These are phyloP conservation scores for Quadriops clusia DNA, from an alignment of 2,888 invertebrate species.

Conservation along the genomic window DNA sequence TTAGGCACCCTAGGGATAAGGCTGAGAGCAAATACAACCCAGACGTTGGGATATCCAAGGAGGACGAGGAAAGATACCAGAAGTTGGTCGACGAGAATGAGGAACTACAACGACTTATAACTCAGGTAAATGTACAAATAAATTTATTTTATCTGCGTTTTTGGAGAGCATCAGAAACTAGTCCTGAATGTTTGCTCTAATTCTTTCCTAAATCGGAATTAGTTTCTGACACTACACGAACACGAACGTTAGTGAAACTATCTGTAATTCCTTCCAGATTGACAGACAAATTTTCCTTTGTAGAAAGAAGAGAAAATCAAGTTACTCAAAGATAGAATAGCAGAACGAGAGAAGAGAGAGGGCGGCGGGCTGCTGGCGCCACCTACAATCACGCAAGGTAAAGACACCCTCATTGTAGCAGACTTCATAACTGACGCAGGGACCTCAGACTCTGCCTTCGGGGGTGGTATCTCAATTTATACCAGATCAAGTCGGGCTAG, in stretches of 20 bases:
- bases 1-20: constrained; percentile 78
- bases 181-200: no score
- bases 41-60: constrained; percentile 69
- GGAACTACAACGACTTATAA: constrained; percentile 88
- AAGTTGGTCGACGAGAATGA: constrained; percentile 91
- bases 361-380: constrained; percentile 33
- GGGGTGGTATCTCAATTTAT: constrained; percentile 55
- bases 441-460: constrained; percentile 65
- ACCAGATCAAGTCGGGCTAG: constrained; percentile 74
- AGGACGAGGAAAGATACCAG: constrained; percentile 91
- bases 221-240: no score
- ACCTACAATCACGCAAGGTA: constrained; percentile 52
- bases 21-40: constrained; percentile 81
- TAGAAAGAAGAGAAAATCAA: constrained; percentile 87
- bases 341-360: constrained; percentile 57
- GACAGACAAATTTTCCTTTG: constrained; percentile 22
- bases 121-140: constrained; percentile 54
- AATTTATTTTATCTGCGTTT: no score
- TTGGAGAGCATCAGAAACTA: no score
- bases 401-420: constrained; percentile 60
- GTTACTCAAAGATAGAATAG: constrained; percentile 64
- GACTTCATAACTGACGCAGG: constrained; percentile 67
- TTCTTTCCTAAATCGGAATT: no score
- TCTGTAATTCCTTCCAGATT: no score
- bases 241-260: no score